phyloP scores from a whole-genome alignment of 2,113 vertebrate species.

The Megaceryle torquata region DNA sequence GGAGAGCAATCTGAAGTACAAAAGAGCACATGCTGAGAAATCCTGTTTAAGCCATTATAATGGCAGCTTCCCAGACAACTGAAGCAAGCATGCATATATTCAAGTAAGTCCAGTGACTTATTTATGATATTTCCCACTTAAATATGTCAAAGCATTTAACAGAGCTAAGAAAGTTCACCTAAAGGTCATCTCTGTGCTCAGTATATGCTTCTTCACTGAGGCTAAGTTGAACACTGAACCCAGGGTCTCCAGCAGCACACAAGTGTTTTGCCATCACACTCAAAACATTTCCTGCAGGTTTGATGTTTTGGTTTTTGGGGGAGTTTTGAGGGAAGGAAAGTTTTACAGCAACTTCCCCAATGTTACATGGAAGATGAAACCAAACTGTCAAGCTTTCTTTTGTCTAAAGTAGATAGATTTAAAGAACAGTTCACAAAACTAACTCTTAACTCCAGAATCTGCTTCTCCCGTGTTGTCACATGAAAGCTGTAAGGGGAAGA shows the following conservation, averaged over 20 bases:
- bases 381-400: not conserved
- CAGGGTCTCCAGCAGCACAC: not conserved
- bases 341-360: not conserved
- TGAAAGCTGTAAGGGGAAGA: not conserved
- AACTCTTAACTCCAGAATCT: not conserved
- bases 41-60: not conserved
- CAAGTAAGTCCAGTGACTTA: not conserved
- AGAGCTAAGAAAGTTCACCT: not conserved
- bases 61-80: not conserved
- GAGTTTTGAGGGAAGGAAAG: not conserved
- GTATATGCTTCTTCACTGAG: not conserved
- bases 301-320: too few species aligned
- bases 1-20: fast-evolving
- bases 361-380: not conserved
- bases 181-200: not conserved
- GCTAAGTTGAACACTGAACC: not conserved
- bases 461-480: not conserved
- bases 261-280: not conserved
- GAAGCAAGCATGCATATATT: not conserved
- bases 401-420: not conserved
- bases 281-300: not conserved
- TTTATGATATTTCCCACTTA: not conserved
- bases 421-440: not conserved
- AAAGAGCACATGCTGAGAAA: not conserved
- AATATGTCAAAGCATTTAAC: not conserved